Percentiles rank a stretch among this genome's conserved stretches.
Conservation (phyloP, 2,797 vertebrate species). For the Delichon dasypus region DNA sequence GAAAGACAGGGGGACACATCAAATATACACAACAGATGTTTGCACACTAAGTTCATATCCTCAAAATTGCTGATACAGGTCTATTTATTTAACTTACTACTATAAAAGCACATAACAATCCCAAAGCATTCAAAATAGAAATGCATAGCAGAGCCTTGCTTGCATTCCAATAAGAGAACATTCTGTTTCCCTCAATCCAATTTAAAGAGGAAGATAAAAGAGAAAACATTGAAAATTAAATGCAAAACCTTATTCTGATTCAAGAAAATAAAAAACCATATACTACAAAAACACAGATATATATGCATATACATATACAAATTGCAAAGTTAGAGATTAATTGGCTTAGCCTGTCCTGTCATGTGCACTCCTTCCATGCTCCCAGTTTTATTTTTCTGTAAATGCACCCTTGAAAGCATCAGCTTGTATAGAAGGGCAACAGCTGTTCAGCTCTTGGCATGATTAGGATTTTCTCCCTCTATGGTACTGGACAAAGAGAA, state of each 20-base stretch:
- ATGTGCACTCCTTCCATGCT: not conserved
- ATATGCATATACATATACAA: not conserved
- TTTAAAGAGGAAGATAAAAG: not conserved
- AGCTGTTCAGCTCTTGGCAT: not conserved
- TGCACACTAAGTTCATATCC: not conserved
- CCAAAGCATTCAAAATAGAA: not conserved
- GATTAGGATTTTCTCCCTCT: not conserved
- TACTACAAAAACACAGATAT: not conserved
- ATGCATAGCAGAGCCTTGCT: not conserved
- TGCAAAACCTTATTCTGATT: not conserved
- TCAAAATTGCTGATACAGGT: not conserved
- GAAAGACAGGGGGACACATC: not conserved
- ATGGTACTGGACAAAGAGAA: not conserved
- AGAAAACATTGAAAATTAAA: slow-evolving; percentile 6
- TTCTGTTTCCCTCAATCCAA: not conserved
- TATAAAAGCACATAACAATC: not conserved
- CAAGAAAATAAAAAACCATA: not conserved
- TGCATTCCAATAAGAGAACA: not conserved
- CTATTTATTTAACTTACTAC: not conserved
- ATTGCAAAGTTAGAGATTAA: not conserved
- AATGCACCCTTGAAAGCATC: not conserved
- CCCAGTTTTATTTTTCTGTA: not conserved
- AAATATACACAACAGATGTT: not conserved
- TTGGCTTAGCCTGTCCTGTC: not conserved
- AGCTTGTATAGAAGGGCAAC: not conserved